These are phyloP conservation scores for Drosophila peninsularis DNA, from an alignment of 2,888 invertebrate species.

Conservation along the genomic window DNA sequence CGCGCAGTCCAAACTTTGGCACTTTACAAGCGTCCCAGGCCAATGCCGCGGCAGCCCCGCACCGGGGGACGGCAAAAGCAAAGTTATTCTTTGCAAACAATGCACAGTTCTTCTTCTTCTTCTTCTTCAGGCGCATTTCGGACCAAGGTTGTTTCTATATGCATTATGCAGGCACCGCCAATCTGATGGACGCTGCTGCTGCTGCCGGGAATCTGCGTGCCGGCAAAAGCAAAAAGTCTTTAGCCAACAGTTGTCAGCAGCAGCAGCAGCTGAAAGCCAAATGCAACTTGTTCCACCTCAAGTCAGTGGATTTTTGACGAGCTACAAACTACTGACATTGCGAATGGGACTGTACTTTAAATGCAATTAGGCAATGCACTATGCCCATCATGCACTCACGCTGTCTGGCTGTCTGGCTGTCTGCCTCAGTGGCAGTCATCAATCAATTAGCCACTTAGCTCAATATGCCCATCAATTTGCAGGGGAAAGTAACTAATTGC, in stretches of 20 bases:
- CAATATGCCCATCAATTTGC: conserved; percentile 68
- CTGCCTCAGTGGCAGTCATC: conserved; percentile 46
- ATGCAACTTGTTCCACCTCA: conserved; percentile 16
- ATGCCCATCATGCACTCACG: conserved; percentile 1
- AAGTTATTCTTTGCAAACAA: conserved; percentile 76
- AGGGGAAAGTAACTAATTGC: conserved; percentile 76
- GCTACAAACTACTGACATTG: conserved; percentile 8
- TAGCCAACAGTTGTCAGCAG: conserved; percentile 21
- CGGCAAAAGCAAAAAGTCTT: conserved; percentile 17
- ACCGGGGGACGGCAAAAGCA: conserved; percentile 55
- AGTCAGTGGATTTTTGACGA: conserved; percentile 45
- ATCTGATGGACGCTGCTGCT: conserved; percentile 36
- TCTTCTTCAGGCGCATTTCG: conserved; percentile 59
- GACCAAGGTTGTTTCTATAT: conserved; percentile 75
- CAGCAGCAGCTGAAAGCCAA: conserved; percentile 23
- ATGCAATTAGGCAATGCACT: conserved; percentile 54
- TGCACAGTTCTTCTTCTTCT: conserved; percentile 76
- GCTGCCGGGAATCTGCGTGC: conserved; percentile 50
- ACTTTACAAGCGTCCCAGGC: conserved; percentile 49
- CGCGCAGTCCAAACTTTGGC: conserved; percentile 74
- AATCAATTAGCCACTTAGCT: conserved; percentile 77
- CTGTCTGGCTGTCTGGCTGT: background rate
- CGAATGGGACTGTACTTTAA: conserved; percentile 17
- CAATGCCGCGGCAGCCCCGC: background rate
- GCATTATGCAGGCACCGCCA: conserved; percentile 59